Conservation (phyloP, 2,888 invertebrate species). For the Caradrina kadenii region DNA sequence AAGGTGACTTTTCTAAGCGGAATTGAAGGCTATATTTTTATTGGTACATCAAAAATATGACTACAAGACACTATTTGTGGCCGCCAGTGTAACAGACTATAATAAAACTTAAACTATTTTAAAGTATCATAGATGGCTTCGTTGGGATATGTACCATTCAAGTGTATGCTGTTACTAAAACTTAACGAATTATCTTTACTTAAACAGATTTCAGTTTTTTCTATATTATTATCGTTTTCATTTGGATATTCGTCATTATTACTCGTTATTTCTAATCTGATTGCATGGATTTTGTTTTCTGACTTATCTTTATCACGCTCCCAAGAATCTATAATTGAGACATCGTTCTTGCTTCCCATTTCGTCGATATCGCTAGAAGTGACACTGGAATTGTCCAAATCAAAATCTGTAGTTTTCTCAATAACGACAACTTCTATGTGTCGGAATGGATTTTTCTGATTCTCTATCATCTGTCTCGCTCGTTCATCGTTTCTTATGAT, state of each 20-base stretch:
- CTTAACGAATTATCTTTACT: slow-evolving; percentile 86
- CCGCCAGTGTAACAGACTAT: slow-evolving; percentile 64
- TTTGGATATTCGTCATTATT: slow-evolving; percentile 86
- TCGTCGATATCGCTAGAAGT: slow-evolving; percentile 86
- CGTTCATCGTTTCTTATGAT: slow-evolving; percentile 86
- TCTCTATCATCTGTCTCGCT: slow-evolving; percentile 86
- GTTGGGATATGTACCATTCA: slow-evolving; percentile 90
- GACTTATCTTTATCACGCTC: slow-evolving; percentile 81
- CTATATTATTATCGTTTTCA: slow-evolving; percentile 76
- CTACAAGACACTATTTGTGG: slow-evolving; percentile 70
- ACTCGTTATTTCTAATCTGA: slow-evolving; percentile 88
- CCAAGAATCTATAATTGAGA: slow-evolving; percentile 87
- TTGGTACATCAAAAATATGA: slow-evolving; percentile 72
- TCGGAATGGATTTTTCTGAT: slow-evolving; percentile 86
- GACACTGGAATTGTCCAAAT: slow-evolving; percentile 85
- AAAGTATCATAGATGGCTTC: slow-evolving; percentile 90
- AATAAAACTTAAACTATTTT: slow-evolving; percentile 76
- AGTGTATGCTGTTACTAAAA: slow-evolving; percentile 89
- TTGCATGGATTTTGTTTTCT: slow-evolving; percentile 86
- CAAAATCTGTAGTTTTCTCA: slow-evolving; percentile 87
- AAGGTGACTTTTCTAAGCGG: slow-evolving; percentile 60
- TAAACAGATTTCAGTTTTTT: slow-evolving; percentile 79
- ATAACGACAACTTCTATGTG: slow-evolving; percentile 90
- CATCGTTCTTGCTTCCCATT: slow-evolving; percentile 83
- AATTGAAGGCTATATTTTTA: slow-evolving; percentile 71